Percentiles rank a stretch among this genome's conserved stretches.
phyloP scores from a whole-genome alignment of 2,797 vertebrate species.

The Gymnoscopelus microlampas region DNA sequence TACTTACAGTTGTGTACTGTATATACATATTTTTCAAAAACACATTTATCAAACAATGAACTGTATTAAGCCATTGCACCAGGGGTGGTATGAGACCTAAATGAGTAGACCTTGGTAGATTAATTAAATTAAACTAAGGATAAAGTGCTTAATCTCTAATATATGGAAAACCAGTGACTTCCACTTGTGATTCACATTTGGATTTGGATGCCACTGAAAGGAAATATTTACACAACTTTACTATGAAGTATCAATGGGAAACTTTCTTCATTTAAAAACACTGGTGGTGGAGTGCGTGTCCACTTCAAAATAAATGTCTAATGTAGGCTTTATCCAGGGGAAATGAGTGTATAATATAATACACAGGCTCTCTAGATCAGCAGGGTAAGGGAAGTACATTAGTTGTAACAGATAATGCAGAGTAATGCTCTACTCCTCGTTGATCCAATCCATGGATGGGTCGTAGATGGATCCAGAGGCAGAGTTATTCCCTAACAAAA shows the following conservation, averaged over 20 bases:
- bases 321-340: conserved; percentile 11
- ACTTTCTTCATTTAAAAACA: neutral
- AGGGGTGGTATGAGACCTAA: neutral
- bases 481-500: conserved; percentile 54
- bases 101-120: neutral
- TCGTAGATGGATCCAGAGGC: conserved; percentile 63
- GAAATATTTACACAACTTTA: too few relatives aligned
- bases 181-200: conserved; percentile 6
- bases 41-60: too few relatives aligned
- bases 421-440: conserved; percentile 80
- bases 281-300: neutral
- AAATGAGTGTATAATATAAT: conserved; percentile 6
- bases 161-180: conserved; percentile 14
- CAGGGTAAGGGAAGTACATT: neutral
- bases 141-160: neutral
- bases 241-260: too few relatives aligned
- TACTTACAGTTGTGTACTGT: neutral
- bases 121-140: neutral
- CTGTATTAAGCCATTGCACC: too few relatives aligned
- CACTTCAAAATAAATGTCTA: neutral
- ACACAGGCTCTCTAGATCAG: neutral
- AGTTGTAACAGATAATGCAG: neutral
- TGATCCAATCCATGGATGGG: conserved; percentile 91
- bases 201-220: neutral
- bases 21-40: too few relatives aligned